Evolutionary conservation across 1,140 invertebrate genomes (phyloP).

Genomic region (Carposina sasakii): DNA sequence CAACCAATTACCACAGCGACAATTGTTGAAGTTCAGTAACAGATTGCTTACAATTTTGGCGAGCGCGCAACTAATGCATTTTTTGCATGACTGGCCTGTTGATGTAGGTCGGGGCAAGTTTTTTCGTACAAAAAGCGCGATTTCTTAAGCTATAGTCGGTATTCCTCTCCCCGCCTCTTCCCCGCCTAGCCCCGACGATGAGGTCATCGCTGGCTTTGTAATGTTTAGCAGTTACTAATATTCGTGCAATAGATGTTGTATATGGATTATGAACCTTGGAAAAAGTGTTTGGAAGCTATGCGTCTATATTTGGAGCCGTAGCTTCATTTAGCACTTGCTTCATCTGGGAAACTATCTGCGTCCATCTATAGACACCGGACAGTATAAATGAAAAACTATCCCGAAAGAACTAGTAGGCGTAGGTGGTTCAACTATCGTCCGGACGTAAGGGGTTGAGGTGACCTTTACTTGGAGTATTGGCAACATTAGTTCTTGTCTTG

Average conservation of each 20-base stretch:
- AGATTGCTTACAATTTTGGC: constrained; percentile 13
- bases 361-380: too few relatives aligned
- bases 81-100: constrained; percentile 43
- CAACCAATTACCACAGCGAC: too few relatives aligned
- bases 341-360: too few relatives aligned
- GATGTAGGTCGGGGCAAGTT: constrained; percentile 57
- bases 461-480: constrained; percentile 16
- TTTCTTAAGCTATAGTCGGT: constrained; percentile 31
- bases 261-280: too few relatives aligned
- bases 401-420: too few relatives aligned
- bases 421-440: background rate
- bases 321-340: too few relatives aligned
- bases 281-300: too few relatives aligned
- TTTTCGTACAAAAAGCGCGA: constrained; percentile 52
- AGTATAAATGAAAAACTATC: too few relatives aligned
- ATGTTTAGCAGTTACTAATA: too few relatives aligned
- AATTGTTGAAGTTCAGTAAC: constrained; percentile 14
- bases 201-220: constrained; percentile 34
- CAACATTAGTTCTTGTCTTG: constrained; percentile 23
- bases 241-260: too few relatives aligned
- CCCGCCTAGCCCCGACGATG: constrained; percentile 17
- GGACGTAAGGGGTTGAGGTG: constrained; percentile 16
- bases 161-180: constrained; percentile 15
- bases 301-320: too few relatives aligned
- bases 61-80: constrained; percentile 21